Conservation (phyloP, 2,113 vertebrate species). For the Calyptomena viridis region DNA sequence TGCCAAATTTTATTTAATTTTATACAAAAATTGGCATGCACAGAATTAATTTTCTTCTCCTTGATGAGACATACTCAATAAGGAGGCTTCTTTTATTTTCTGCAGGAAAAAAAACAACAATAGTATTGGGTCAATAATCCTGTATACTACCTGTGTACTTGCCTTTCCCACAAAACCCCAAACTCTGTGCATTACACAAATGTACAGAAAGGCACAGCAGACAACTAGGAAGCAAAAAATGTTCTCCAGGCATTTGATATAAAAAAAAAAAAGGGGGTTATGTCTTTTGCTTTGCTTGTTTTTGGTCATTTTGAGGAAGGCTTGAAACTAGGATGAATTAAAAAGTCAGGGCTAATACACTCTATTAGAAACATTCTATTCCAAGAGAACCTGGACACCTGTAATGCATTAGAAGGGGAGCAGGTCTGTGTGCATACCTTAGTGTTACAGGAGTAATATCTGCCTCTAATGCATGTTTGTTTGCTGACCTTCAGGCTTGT, state of each 20-base stretch:
- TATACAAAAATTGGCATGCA: neutral
- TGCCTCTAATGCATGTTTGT: neutral
- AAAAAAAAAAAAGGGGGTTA: neutral
- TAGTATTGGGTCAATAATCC: neutral
- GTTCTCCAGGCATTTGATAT: neutral
- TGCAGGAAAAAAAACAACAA: neutral
- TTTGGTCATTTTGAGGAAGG: neutral
- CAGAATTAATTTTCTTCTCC: neutral
- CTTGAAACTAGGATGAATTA: neutral
- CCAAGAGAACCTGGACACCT: neutral
- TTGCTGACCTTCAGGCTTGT: neutral
- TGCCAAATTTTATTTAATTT: neutral
- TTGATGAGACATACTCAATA: neutral
- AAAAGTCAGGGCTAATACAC: neutral
- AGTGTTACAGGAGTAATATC: neutral
- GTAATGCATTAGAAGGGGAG: rapidly evolving
- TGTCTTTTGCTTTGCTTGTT: neutral
- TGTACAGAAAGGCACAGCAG: neutral
- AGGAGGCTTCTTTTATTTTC: neutral
- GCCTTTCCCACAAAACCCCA: neutral
- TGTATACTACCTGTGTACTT: neutral
- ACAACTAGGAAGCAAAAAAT: neutral
- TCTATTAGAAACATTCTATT: neutral
- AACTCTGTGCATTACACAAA: neutral
- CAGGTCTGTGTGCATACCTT: neutral